Conservation (phyloP, 2,888 invertebrate species). For the Acanthosepion lycidas region DNA sequence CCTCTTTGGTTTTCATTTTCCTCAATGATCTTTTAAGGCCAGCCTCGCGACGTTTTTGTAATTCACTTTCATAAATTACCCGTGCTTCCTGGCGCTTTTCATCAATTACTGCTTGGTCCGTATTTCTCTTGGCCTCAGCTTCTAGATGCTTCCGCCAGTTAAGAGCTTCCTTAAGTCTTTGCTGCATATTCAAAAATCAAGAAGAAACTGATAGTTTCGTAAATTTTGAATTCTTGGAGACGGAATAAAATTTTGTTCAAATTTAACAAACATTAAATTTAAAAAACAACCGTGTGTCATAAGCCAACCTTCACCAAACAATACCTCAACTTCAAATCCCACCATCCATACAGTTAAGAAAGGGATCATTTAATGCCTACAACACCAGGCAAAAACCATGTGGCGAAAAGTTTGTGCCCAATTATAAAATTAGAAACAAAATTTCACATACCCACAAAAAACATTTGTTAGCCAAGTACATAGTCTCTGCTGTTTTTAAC, state of each 20-base stretch:
- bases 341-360: no score
- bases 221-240: background rate
- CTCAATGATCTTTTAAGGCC: conserved; percentile 50
- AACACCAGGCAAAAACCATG: no score
- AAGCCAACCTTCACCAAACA: no score
- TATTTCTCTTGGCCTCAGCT: conserved; percentile 79
- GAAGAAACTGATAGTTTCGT: background rate
- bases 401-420: no score
- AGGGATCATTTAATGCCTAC: no score
- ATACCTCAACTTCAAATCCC: no score
- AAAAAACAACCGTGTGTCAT: background rate
- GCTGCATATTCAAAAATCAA: conserved; percentile 54
- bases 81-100: conserved; percentile 78
- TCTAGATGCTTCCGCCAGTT: conserved; percentile 80
- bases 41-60: conserved; percentile 58
- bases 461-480: no score
- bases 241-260: background rate
- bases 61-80: conserved; percentile 63
- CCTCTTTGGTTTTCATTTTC: conserved; percentile 58
- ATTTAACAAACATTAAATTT: background rate
- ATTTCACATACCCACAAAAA: no score
- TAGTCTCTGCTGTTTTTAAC: no score
- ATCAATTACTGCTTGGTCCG: conserved; percentile 80
- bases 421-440: no score
- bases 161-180: conserved; percentile 79